Conservation (phyloP, 64 coral and sea anemone genomes). For the Hydrozoanthus tunicans region DNA sequence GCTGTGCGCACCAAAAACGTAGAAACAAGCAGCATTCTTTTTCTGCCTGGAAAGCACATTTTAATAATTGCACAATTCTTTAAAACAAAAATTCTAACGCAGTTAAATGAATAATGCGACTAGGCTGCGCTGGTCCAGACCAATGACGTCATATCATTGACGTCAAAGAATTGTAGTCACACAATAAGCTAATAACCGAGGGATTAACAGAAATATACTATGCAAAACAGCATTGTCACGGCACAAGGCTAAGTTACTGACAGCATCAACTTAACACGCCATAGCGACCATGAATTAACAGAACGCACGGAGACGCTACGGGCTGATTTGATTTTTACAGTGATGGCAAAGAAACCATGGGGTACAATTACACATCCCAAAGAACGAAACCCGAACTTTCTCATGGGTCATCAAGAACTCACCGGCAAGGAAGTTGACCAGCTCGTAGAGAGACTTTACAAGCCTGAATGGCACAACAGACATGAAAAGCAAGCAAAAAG, state of each 20-base stretch:
- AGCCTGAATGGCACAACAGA: conserved; percentile 71
- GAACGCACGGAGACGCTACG: neutral
- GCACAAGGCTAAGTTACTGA: neutral
- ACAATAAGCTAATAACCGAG: too few relatives aligned
- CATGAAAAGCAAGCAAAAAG: conserved; percentile 51
- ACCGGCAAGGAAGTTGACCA: conserved; percentile 50
- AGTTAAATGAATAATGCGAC: too few relatives aligned
- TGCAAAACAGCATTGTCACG: neutral
- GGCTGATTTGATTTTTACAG: neutral
- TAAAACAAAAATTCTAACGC: too few relatives aligned
- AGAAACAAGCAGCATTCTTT: too few relatives aligned
- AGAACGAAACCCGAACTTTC: conserved; percentile 72
- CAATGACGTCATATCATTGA: neutral
- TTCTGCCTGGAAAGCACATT: too few relatives aligned
- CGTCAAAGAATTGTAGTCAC: neutral
- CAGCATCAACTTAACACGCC: neutral
- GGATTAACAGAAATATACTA: neutral
- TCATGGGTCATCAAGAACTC: conserved; percentile 82
- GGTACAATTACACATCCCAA: conserved; percentile 96
- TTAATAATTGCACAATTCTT: too few relatives aligned
- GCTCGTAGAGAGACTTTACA: conserved; percentile 73
- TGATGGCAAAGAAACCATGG: conserved; percentile 87
- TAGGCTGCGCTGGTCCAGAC: too few relatives aligned
- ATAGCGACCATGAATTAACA: neutral
- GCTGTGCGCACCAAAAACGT: too few relatives aligned